Evolutionary conservation across 2,113 vertebrate genomes (phyloP).

Genomic region (Odontophorus gujanensis): DNA sequence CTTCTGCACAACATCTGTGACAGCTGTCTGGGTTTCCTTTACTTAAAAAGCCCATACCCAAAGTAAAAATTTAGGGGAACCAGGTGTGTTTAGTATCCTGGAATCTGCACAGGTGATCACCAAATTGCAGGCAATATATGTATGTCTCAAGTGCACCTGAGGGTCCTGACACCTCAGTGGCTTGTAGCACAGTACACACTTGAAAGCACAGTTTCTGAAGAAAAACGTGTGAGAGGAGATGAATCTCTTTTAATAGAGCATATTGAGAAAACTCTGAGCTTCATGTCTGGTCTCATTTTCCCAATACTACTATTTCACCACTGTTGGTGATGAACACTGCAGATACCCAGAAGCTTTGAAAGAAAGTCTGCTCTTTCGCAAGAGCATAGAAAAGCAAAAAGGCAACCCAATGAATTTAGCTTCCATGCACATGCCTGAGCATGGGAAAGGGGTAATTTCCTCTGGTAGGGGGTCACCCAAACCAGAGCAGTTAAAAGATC

Average conservation of each 20-base stretch:
- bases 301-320: not conserved
- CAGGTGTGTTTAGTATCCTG: not conserved
- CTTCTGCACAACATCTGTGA: not conserved
- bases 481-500: not conserved
- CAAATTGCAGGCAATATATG: not conserved
- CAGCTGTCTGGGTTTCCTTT: not conserved
- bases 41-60: not conserved
- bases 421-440: not conserved
- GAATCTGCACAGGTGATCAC: not conserved
- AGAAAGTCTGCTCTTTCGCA: not conserved
- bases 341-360: not conserved
- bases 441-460: not conserved
- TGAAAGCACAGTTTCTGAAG: not conserved
- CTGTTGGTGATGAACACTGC: not conserved
- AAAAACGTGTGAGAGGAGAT: not conserved
- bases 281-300: not conserved
- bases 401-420: not conserved
- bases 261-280: not conserved
- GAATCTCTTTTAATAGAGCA: not conserved
- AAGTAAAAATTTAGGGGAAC: not conserved
- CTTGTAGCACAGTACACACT: rapidly evolving
- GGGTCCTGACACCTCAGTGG: not conserved
- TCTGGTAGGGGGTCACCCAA: not conserved
- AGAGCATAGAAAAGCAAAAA: not conserved
- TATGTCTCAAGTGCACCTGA: not conserved